Conservation (phyloP, 1,140 invertebrate genomes). For the Bombus affinis region DNA sequence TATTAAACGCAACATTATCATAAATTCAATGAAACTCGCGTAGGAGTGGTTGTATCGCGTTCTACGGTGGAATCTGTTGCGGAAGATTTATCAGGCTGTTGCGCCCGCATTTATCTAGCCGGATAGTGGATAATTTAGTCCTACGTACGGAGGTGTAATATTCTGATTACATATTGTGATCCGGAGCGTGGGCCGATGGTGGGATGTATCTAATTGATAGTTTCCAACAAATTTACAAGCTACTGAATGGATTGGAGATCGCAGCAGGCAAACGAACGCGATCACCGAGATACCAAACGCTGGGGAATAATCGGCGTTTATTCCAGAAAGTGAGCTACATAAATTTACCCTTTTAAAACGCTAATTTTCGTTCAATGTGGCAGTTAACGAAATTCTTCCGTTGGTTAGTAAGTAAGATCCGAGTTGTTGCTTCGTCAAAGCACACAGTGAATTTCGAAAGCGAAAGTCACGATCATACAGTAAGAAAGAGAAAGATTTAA, state of each 20-base stretch:
- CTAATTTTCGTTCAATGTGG: neutral
- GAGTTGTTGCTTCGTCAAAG: too few relatives aligned
- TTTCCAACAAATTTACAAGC: constrained; percentile 54
- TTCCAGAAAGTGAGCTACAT: neutral
- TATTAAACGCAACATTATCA: constrained; percentile 28
- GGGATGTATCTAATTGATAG: constrained; percentile 56
- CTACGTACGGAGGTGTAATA: constrained; percentile 54
- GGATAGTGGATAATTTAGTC: constrained; percentile 54
- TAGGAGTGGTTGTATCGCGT: constrained; percentile 33
- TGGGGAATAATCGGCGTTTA: constrained; percentile 15
- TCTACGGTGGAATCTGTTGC: constrained; percentile 38
- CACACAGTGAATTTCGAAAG: too few relatives aligned
- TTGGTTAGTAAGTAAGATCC: too few relatives aligned
- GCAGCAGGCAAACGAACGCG: neutral
- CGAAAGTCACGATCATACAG: too few relatives aligned
- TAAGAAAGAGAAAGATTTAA: too few relatives aligned
- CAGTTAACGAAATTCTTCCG: neutral
- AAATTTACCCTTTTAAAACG: constrained; percentile 6
- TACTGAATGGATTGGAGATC: constrained; percentile 40
- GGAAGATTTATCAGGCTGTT: constrained; percentile 48
- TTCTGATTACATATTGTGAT: constrained; percentile 56
- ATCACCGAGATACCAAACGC: constrained; percentile 11
- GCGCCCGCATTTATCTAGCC: constrained; percentile 44
- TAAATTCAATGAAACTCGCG: constrained; percentile 37
- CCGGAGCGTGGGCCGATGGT: constrained; percentile 37